These are phyloP conservation scores for Coracias cyanogaster DNA, from an alignment of 2,797 vertebrate species.

Conservation along the genomic window DNA sequence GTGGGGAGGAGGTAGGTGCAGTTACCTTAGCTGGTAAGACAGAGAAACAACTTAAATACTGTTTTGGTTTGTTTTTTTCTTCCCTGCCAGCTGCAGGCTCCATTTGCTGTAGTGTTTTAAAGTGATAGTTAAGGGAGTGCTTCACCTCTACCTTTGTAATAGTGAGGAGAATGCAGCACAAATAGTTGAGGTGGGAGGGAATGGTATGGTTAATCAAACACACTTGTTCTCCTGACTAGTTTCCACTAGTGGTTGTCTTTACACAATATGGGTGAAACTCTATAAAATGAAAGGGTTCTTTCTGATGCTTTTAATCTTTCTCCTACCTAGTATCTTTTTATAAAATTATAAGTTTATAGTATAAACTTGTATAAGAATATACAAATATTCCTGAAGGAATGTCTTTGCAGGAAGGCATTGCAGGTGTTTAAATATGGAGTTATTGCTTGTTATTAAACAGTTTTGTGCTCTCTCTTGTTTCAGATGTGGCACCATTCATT, in stretches of 20 bases:
- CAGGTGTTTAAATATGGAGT: neutral
- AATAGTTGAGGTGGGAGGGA: neutral
- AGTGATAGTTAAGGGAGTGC: neutral
- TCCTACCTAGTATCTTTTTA: neutral
- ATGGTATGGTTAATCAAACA: neutral
- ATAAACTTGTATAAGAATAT: neutral
- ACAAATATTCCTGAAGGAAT: neutral
- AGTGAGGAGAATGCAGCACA: neutral
- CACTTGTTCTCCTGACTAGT: neutral
- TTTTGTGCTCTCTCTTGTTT: neutral
- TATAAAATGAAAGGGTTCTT: neutral
- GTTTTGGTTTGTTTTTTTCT: accelerated
- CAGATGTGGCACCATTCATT: constrained; percentile 90
- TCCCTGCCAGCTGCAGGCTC: neutral
- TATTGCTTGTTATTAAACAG: neutral
- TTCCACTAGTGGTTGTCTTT: neutral
- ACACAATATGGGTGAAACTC: neutral
- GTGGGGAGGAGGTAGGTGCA: constrained; percentile 93
- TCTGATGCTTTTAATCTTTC: neutral
- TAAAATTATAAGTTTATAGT: neutral
- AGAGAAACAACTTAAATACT: neutral
- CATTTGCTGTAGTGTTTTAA: neutral
- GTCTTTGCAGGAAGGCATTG: neutral
- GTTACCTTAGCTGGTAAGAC: neutral
- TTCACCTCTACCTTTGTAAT: neutral